phyloP scores from a whole-genome alignment of 2,113 vertebrate genomes.

The Epinephelus fuscoguttatus region DNA sequence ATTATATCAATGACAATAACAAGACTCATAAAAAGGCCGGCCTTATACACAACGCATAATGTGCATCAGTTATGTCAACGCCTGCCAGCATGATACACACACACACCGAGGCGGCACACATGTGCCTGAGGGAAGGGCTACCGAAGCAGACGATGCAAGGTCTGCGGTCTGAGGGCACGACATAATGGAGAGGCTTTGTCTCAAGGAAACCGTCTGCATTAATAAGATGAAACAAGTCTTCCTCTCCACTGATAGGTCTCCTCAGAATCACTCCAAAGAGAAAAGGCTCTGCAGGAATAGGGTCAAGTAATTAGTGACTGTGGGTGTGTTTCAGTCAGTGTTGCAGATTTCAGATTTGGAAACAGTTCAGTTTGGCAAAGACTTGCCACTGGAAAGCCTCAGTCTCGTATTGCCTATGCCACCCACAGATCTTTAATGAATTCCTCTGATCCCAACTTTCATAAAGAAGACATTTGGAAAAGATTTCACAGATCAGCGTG shows the following conservation, averaged over 20 bases:
- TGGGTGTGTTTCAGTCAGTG: slow-evolving; percentile 58
- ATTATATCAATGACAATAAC: slow-evolving; percentile 76
- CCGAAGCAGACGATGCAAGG: slow-evolving; percentile 47
- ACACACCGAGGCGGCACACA: slow-evolving; percentile 3
- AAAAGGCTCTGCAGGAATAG: slow-evolving; percentile 37
- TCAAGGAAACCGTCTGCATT: slow-evolving; percentile 50
- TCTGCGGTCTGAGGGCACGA: slow-evolving; percentile 51
- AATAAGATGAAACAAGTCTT: slow-evolving; percentile 42
- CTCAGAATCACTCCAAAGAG: slow-evolving; percentile 15
- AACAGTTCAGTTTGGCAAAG: slow-evolving; percentile 72
- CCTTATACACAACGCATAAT: slow-evolving; percentile 49
- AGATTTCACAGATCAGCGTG: slow-evolving; percentile 70
- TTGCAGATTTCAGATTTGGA: slow-evolving; percentile 75
- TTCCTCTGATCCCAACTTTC: slow-evolving; percentile 82
- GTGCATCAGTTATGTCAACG: slow-evolving; percentile 54
- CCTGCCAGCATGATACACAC: slow-evolving; percentile 38
- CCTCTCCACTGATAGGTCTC: slow-evolving; percentile 5
- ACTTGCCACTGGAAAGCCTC: slow-evolving; percentile 49
- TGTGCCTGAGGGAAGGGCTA: slow-evolving; percentile 54
- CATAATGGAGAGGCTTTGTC: slow-evolving; percentile 65
- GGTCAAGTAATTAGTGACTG: slow-evolving; percentile 49
- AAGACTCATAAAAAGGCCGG: slow-evolving; percentile 53
- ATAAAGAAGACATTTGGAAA: slow-evolving; percentile 75
- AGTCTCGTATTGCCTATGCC: slow-evolving; percentile 60
- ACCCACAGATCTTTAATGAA: slow-evolving; percentile 80